Evolutionary conservation across 2,888 invertebrate species (phyloP).

Genomic region (Lasioglossum leucozonium): DNA sequence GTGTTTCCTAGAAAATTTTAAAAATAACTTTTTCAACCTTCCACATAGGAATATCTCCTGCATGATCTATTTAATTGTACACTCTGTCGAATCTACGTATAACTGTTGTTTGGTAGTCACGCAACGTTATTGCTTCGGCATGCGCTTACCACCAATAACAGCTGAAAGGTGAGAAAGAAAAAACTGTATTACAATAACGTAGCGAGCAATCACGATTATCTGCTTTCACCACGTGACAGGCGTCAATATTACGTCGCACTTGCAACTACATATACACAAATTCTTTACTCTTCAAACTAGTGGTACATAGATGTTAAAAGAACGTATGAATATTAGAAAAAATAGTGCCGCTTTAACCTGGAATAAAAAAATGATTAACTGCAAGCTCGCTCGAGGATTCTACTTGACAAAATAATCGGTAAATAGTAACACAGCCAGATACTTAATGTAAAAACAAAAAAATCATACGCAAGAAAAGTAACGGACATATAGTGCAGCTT

Average conservation of each 20-base stretch:
- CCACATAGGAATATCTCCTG: not conserved
- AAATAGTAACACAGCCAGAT: constrained; percentile 53
- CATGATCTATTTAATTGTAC: constrained; percentile 43
- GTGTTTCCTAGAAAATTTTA: not conserved
- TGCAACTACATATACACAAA: constrained; percentile 47
- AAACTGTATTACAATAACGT: constrained; percentile 66
- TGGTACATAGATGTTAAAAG: constrained; percentile 36
- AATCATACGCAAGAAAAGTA: constrained; percentile 23
- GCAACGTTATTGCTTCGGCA: constrained; percentile 57
- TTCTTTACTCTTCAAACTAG: constrained; percentile 43
- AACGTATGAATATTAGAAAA: constrained; percentile 41
- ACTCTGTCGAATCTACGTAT: constrained; percentile 31
- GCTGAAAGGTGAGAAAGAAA: constrained; percentile 72
- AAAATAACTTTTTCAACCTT: not conserved
- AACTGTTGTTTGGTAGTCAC: constrained; percentile 40
- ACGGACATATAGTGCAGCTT: constrained; percentile 28
- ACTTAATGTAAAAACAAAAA: constrained; percentile 38
- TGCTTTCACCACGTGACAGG: constrained; percentile 43
- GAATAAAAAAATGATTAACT: constrained; percentile 43
- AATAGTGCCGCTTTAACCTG: constrained; percentile 54
- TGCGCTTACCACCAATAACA: constrained; percentile 75
- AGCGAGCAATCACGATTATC: constrained; percentile 56
- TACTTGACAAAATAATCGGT: constrained; percentile 46
- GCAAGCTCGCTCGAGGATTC: constrained; percentile 54
- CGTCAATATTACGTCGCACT: constrained; percentile 47